Base-by-base conservation (phyloP, 2,797 vertebrate species). In the Limosa lapponica region DNA sequence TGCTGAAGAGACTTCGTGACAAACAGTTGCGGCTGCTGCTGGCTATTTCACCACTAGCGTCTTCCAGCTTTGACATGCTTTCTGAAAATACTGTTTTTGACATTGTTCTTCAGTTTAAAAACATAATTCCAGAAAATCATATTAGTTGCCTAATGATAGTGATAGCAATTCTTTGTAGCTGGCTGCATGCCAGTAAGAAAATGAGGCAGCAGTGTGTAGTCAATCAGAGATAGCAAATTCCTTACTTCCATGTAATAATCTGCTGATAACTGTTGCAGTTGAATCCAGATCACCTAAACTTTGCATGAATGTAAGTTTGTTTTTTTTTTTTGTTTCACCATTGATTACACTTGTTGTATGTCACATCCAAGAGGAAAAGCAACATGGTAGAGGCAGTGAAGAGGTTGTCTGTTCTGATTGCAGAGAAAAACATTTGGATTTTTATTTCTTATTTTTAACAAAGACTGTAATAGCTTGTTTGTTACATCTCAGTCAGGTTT, bases 291-390 rank as follows among this genome's bases (percentile, higher is more conserved):
- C 28, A 65, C 4, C 16, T 69, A n/a, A 90, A 74, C 14, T 81
- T 80, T 2, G 5, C 8, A 17, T 14, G 10, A 3, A 0, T 51
- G 2, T 34, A 73, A 55, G n/a, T n/a, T n/a, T 43, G n/a, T n/a
- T n/a, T n/a, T n/a, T 28, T 51, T 85, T 85, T 75, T 81, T 77
- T 0, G 11, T 87, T 88, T 90, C 37, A 72, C 4, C 13, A 4
- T 16, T 69, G 15, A 39, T 84, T 71, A 67, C 28, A 5, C 25
- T 37, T 59, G 16, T 46, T 71, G 2, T 36, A 19, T 67, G 28
- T 74, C 27, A 30, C 18, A 39, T 32, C 27, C 15, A 62, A 74
- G 30, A 64, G 11, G 22, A 67, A 46, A 4, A 43, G 37, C 19
- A 37, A 1, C 51, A 16, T 74, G 7, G 6, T 46, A 23, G 46